A percentile compares a stretch with the other conserved stretches of the same genome.
Conservation (phyloP, 2,797 vertebrate genomes). For the Trachurus trachurus region DNA sequence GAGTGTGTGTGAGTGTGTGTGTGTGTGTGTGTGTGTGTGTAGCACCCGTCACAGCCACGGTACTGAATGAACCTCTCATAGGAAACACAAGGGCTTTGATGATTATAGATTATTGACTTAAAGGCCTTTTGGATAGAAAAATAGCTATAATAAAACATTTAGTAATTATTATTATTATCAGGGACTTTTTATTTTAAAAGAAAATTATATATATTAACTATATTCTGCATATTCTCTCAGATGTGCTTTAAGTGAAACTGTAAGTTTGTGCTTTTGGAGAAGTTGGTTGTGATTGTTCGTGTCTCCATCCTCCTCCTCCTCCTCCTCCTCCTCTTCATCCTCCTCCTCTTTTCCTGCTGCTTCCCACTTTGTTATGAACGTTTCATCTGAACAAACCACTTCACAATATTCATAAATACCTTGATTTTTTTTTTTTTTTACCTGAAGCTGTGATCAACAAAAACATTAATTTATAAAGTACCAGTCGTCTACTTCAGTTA, state of each 20-base stretch:
- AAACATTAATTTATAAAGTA: neutral
- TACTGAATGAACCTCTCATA: constrained; percentile 2
- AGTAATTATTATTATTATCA: constrained; percentile 33
- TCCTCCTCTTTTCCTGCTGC: neutral
- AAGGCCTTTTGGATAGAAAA: constrained; percentile 71
- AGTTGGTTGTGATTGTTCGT: constrained; percentile 47
- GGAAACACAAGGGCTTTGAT: constrained; percentile 33
- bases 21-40: too few species aligned
- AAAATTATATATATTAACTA: constrained; percentile 12
- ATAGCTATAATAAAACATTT: constrained; percentile 66
- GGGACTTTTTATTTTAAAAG: constrained; percentile 13
- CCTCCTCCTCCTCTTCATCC: neutral
- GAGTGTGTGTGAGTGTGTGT: neutral
- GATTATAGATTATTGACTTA: constrained; percentile 31
- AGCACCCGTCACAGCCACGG: neutral
- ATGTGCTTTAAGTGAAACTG: constrained; percentile 49
- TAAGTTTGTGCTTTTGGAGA: constrained; percentile 49
- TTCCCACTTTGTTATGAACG: neutral
- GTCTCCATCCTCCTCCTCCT: neutral
- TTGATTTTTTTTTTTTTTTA: neutral
- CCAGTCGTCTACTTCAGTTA: neutral
- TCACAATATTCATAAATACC: constrained; percentile 23
- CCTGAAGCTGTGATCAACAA: neutral
- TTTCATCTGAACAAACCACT: neutral
- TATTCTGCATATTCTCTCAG: constrained; percentile 39